These are phyloP conservation scores for Cyanocitta stelleri DNA, from an alignment of 2,113 vertebrate species.

Conservation along the genomic window DNA sequence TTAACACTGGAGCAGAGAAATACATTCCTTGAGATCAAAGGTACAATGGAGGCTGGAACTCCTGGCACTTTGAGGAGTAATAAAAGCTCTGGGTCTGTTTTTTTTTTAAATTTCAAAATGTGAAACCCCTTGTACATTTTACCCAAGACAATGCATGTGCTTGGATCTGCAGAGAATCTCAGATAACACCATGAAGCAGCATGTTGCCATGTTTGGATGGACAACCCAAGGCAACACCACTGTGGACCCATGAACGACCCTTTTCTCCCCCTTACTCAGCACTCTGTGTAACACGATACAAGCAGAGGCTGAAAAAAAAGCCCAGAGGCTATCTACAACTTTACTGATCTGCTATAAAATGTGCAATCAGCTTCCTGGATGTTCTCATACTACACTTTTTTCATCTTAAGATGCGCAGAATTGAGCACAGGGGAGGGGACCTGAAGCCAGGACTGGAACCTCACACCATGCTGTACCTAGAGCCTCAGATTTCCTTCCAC, in stretches of 20 bases:
- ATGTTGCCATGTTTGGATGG: accelerated
- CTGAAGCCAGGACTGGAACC: not conserved
- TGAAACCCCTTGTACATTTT: not conserved
- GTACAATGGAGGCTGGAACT: not conserved
- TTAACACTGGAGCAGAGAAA: not conserved
- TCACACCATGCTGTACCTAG: not conserved
- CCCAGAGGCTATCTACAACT: not conserved
- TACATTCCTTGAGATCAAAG: not conserved
- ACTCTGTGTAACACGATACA: not conserved
- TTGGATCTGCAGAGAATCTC: not conserved
- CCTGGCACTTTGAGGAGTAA: not conserved
- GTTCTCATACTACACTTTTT: not conserved
- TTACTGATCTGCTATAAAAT: not conserved
- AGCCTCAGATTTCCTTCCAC: not conserved
- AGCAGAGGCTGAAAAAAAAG: not conserved
- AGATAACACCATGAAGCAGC: not conserved
- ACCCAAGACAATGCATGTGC: not conserved
- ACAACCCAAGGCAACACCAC: not conserved
- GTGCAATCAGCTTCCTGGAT: not conserved
- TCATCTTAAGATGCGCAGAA: not conserved
- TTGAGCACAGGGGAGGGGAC: not conserved
- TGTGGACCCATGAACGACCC: not conserved
- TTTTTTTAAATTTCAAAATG: not conserved
- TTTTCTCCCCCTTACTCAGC: not conserved
- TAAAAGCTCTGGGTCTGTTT: accelerated